phyloP scores from a whole-genome alignment of 2,888 invertebrate species.

The Labia minor region DNA sequence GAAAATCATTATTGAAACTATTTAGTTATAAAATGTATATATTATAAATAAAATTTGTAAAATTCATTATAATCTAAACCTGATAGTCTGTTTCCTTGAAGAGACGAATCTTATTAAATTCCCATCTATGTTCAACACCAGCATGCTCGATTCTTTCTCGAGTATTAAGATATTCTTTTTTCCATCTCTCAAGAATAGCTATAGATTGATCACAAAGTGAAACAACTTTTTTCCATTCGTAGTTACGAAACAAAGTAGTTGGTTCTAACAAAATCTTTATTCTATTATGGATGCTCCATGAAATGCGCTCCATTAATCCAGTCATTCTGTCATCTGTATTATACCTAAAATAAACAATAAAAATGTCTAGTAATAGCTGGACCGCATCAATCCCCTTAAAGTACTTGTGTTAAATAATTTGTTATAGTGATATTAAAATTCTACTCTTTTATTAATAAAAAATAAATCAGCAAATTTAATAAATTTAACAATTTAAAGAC shows the following conservation, averaged over 20 bases:
- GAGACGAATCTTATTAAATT: conserved; percentile 71
- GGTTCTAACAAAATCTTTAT: conserved; percentile 59
- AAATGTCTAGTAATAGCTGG: too few species aligned
- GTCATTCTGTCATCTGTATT: conserved; percentile 78
- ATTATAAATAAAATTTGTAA: too few species aligned
- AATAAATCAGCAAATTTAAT: too few species aligned
- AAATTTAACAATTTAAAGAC: too few species aligned
- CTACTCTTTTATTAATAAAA: too few species aligned
- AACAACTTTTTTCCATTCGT: conserved; percentile 37
- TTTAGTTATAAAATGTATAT: too few species aligned
- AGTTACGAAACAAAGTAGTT: conserved; percentile 54
- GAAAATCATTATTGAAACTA: too few species aligned
- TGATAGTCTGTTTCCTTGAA: conserved; percentile 74
- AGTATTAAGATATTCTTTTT: conserved; percentile 60
- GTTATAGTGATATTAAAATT: too few species aligned
- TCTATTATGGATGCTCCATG: conserved; percentile 69
- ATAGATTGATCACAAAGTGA: conserved; percentile 47
- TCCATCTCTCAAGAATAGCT: conserved; percentile 63
- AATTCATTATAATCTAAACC: too few species aligned
- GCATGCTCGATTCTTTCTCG: conserved; percentile 75
- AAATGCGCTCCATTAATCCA: conserved; percentile 67
- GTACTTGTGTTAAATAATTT: too few species aligned
- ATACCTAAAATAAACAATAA: conserved; percentile 42
- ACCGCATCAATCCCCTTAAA: too few species aligned
- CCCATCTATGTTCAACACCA: conserved; percentile 81